Base-by-base conservation (phyloP, 2,797 vertebrate species). In the Mus caroli region DNA sequence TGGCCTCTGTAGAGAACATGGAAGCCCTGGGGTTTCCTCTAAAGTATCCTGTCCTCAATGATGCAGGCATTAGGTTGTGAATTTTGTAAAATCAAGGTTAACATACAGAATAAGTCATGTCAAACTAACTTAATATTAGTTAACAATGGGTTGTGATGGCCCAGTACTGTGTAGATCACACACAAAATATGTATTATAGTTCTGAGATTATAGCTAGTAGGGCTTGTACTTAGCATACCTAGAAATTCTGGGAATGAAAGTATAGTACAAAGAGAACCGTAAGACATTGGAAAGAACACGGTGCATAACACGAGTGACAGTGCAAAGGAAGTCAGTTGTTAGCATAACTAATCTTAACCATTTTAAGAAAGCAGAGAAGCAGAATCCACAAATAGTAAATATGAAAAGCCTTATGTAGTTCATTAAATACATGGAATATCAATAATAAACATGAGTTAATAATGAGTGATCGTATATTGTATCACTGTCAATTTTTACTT, bases 401-500 rank as follows among this genome's bases (percentile, higher is more conserved):
- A 78, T 75, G 46, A 2, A 40, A 46, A 6, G 19, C 64, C 56
- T 73, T 71, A 58, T 76, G 2, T 85, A 91, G 84, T 64, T 87
- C 24, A 77, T 37, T 52, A 82, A 75, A 46, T 82, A 90, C 46
- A 24, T 87, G 31, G 11, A 71, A 37, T 1, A 76, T 43, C 7
- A 84, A 22, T 88, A 90, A 77, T 71, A 95, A 89, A 83, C 40
- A 56, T 22, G 26, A 85, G 9, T 62, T 64, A 79, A 34, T 92
- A 20, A 77, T 94, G 94, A 88, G 34, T 64, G 83, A 43, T 3
- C 43, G 46, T 80, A 88, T 94, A 54, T 95, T 89, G 46, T 75
- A 40, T 80, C 89, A 50, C 6, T 77, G 56, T 78, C 93, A 69
- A 31, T 40, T 94, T 80, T 92, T 89, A 92, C 90, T 94, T 91